A percentile compares a stretch with the other conserved stretches of the same genome.
phyloP scores from a whole-genome alignment of 1,140 invertebrate species.

The Orius insidiosus region DNA sequence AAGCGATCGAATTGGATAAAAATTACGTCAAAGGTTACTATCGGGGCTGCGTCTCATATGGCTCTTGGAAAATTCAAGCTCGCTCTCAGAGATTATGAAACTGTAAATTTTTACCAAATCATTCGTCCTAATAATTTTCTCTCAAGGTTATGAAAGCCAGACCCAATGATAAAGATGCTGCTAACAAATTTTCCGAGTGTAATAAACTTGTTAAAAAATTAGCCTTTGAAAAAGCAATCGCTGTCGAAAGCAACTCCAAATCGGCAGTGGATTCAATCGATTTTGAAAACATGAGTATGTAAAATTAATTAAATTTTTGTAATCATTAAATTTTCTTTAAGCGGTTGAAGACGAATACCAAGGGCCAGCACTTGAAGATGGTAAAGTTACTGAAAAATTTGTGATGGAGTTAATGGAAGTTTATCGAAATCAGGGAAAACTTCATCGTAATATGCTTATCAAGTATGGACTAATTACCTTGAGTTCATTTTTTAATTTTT shows the following conservation, averaged over 20 bases:
- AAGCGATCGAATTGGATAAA: conserved; percentile 77
- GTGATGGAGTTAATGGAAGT: conserved; percentile 74
- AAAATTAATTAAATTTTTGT: conserved; percentile 82
- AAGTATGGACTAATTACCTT: conserved; percentile 98
- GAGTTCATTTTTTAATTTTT: no score
- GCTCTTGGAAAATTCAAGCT: conserved; percentile 93
- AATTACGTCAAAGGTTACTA: conserved; percentile 90
- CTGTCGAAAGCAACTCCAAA: conserved; percentile 85
- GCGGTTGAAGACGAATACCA: conserved; percentile 85
- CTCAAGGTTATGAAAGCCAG: no score
- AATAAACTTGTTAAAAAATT: no score
- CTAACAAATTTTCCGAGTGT: no score
- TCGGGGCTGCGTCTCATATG: conserved; percentile 92
- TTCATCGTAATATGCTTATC: conserved; percentile 83
- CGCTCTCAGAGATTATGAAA: conserved; percentile 92
- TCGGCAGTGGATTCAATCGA: conserved; percentile 90
- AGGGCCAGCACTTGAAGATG: conserved; percentile 79
- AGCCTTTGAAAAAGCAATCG: conserved; percentile 84
- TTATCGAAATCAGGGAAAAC: conserved; percentile 72
- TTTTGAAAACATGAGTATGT: conserved; percentile 89
- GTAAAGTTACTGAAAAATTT: conserved; percentile 69
- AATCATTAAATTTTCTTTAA: no score
- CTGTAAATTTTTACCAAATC: no score
- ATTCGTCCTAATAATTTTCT: no score
- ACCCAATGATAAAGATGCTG: no score